phyloP scores from a whole-genome alignment of 2,113 vertebrate genomes.

The Octodon degus region DNA sequence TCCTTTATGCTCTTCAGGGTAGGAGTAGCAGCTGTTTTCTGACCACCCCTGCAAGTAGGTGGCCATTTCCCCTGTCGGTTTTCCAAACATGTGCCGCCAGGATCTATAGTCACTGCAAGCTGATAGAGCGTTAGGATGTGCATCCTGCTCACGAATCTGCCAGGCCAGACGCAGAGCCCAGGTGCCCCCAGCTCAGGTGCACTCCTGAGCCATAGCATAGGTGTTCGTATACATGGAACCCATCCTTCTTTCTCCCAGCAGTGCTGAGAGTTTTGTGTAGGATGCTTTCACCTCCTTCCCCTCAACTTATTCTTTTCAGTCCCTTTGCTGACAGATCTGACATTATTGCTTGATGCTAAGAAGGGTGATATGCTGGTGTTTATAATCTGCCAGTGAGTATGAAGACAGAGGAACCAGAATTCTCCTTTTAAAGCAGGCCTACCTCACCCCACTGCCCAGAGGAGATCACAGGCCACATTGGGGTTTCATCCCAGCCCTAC shows the following conservation, averaged over 20 bases:
- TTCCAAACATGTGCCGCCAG: not conserved
- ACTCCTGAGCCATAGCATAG: not conserved
- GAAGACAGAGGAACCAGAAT: not conserved
- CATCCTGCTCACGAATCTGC: not conserved
- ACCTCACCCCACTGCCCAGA: not conserved
- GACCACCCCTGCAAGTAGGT: not conserved
- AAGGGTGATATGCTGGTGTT: not conserved
- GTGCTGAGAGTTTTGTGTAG: constrained; percentile 54
- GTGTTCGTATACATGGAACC: constrained; percentile 11
- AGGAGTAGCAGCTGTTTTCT: not conserved
- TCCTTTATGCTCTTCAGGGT: not conserved
- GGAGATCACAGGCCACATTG: fast-evolving
- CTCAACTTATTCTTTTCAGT: not conserved
- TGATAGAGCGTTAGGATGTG: not conserved
- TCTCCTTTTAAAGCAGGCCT: not conserved
- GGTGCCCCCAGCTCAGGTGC: not conserved
- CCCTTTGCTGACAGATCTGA: not conserved
- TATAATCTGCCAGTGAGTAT: not conserved
- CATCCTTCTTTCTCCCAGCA: not conserved
- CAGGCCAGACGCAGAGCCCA: constrained; percentile 29
- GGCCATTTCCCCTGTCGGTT: not conserved
- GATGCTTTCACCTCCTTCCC: not conserved
- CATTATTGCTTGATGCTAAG: not conserved
- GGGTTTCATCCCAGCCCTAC: not conserved
- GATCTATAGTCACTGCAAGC: not conserved